Evolutionary conservation across 2,888 invertebrate species (phyloP), one percentile per base, ranked within the genome.

Genomic region (Eilema caniola): DNA sequence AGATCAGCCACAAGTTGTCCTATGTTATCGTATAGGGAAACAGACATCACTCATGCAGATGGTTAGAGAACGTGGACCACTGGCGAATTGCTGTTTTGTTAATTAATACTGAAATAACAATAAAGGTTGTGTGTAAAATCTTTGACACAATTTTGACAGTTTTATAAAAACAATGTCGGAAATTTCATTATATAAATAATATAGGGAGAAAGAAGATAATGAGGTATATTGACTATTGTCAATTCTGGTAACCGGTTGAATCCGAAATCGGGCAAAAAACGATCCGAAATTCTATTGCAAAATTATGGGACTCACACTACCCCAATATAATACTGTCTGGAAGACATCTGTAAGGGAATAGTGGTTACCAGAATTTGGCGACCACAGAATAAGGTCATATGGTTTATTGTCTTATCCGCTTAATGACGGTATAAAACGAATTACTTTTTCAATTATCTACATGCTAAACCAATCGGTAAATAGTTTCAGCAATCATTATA

Each of bases 31-130:
- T 80, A 82, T 84, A 86, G 86, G 88, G 84, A 82, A 86, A 91
- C 87, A 91, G 86, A 88, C 84, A 89, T 86, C 86, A 81, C 78
- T 86, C 93, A 93, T 93, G 93, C 93, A 89, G 66, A 85, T 78
- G 64, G 72, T 80, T 79, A 80, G 74, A 73, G 76, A 87, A 88
- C 87, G 88, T 86, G 86, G 85, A 92, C 89, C 89, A 89, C 85
- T 85, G 82, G 83, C 84, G 81, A 83, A 79, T 77, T 72, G 73
- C 41, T 53, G 70, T 67, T 72, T 11, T 69, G 62, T 57, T 69
- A 62, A 56, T 68, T 41, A 63, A 33, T 67, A 72, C 71, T 76
- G 70, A 66, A 73, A 66, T 61, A 62, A 62, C 66, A 71, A 70
- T 68, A 63, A 65, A 67, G 60, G 53, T 53, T 31, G 3, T 47